phyloP scores from a whole-genome alignment of 1,140 invertebrate species.

The Drosophila erecta region DNA sequence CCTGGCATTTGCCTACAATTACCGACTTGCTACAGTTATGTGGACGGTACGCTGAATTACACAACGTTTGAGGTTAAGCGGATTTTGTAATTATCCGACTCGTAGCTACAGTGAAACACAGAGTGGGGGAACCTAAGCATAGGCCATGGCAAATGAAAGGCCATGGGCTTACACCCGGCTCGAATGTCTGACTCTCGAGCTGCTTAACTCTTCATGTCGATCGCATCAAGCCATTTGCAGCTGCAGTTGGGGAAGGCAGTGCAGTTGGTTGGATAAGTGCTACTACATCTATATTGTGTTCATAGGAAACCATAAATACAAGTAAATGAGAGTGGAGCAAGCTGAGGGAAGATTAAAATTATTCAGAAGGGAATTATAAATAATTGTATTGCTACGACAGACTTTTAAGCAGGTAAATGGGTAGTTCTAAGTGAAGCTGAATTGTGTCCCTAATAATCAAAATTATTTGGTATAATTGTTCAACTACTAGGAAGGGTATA shows the following conservation, averaged over 20 bases:
- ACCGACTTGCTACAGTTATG: conserved; percentile 58
- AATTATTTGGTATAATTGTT: no score
- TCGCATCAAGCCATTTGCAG: conserved; percentile 28
- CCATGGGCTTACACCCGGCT: conserved; percentile 29
- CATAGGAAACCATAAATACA: background rate
- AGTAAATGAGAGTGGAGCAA: background rate
- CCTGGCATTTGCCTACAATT: conserved; percentile 53
- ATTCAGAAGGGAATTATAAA: no score
- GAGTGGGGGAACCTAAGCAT: background rate
- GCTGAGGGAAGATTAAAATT: background rate
- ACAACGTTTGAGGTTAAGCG: conserved; percentile 83
- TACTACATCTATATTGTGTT: background rate
- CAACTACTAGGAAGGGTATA: no score
- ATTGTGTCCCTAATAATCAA: no score
- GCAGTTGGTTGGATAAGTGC: conserved; percentile 2
- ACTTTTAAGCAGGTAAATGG: no score
- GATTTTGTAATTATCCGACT: conserved; percentile 82
- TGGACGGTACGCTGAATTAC: conserved; percentile 76
- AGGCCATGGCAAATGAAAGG: conserved; percentile 37
- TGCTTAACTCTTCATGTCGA: conserved; percentile 38
- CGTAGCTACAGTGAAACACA: conserved; percentile 34
- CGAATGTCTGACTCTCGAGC: conserved; percentile 31
- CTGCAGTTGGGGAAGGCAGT: background rate
- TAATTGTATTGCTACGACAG: no score
- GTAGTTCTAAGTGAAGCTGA: no score